Base-by-base conservation (phyloP, 2,113 vertebrate species). In the Dicerorhinus sumatrensis region DNA sequence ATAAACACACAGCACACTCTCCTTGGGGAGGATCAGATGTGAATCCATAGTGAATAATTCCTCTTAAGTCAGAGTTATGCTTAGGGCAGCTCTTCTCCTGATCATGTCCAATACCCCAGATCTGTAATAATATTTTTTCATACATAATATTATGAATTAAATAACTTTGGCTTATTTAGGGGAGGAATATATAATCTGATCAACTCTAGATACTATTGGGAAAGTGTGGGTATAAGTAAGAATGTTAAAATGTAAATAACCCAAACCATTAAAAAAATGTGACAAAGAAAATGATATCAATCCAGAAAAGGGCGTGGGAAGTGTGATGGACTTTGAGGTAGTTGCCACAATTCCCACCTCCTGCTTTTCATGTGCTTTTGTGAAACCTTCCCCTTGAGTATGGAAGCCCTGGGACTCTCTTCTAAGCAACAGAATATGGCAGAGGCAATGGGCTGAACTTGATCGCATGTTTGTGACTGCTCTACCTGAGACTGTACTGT, bases 1-100 rank as follows among this genome's bases (percentile, higher is more conserved):
- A 48, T 0, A 7, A 27, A 69, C 1, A 20, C 23, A 2, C 0
- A 13, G n/a, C 12, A 0, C 11, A 2, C 29, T 20, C 2, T 29
- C 70, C 33, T 2, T 1, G 18, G 27, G 25, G 1, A 63, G 23
- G 58, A 12, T 14, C 27, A 5, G n/a, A 33, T 4, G 8, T 3
- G 6, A 11, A 7, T 8, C 62, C 60, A 39, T 1, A 46, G 7
- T 12, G 65, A 60, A 33, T 1, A 20, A 72, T 1, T 54, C 25
- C 60, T 82, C 18, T 0, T 25, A 29, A 65, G 2, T 16, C 18
- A 33, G 20, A 42, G 14, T 42, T 12, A 21, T 6, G 31, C 33
- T 33, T 9, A 48, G 73, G 17, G 31, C 25, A 13, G 12, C 23
- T 51, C 14, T 36, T 87, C 33, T 21, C 20, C 72, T 17, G 54